Conservation (phyloP, 2,888 invertebrate genomes). For the Argyresthia albistria region DNA sequence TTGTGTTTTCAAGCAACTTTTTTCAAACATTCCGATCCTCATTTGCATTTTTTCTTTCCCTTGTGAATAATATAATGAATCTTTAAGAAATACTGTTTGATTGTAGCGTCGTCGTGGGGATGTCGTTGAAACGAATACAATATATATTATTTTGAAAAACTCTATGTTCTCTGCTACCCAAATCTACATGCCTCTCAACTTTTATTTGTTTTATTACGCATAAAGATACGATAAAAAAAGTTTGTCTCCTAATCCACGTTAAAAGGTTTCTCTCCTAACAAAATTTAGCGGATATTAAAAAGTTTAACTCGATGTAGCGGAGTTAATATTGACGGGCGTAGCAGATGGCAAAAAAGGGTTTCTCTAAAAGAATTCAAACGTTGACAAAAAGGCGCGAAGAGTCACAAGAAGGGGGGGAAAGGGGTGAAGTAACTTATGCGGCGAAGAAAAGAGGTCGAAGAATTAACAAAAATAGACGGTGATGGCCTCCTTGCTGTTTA, state of each 20-base stretch:
- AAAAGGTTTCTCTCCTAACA: slow-evolving; percentile 57
- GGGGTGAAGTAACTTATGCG: slow-evolving; percentile 70
- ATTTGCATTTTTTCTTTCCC: slow-evolving; percentile 67
- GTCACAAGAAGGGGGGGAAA: slow-evolving; percentile 33
- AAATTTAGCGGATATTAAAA: slow-evolving; percentile 73
- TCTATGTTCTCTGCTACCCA: too few relatives aligned
- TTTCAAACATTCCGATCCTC: slow-evolving; percentile 55
- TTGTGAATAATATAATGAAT: slow-evolving; percentile 69
- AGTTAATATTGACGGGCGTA: slow-evolving; percentile 74
- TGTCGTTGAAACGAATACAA: slow-evolving; percentile 15
- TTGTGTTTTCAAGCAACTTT: slow-evolving; percentile 66
- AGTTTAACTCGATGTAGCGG: slow-evolving; percentile 60
- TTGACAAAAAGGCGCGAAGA: slow-evolving; percentile 72
- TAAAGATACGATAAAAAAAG: slow-evolving; percentile 9
- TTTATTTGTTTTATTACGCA: slow-evolving; percentile 4
- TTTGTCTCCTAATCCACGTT: slow-evolving; percentile 27
- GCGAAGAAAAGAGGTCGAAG: slow-evolving; percentile 60
- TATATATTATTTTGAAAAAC: slow-evolving; percentile 7
- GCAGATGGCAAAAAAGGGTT: slow-evolving; percentile 67
- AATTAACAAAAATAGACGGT: slow-evolving; percentile 73
- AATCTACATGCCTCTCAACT: neutral
- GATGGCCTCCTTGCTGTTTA: slow-evolving; percentile 64
- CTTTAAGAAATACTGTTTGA: slow-evolving; percentile 51
- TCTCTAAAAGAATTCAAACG: slow-evolving; percentile 61
- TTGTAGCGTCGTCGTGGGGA: slow-evolving; percentile 19